phyloP scores from a whole-genome alignment of 2,888 invertebrate species.

The Ochlodes sylvanus region DNA sequence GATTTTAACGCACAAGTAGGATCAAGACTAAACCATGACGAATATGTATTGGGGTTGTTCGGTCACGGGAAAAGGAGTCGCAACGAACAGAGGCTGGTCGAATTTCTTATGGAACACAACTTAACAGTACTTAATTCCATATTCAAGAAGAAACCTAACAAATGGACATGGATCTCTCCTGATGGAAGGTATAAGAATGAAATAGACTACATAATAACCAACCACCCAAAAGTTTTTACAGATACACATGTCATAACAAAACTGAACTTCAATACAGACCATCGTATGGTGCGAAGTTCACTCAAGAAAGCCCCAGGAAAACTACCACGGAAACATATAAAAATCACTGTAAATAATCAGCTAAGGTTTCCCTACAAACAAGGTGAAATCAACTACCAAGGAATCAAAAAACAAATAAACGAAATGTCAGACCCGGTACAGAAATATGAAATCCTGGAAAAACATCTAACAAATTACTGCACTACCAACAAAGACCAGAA shows the following conservation, averaged over 20 bases:
- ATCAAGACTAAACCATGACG: constrained; percentile 19
- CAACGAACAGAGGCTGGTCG: constrained; percentile 33
- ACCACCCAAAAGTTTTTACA: constrained; percentile 26
- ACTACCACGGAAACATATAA: constrained; percentile 10
- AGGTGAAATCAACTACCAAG: no score
- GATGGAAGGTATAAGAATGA: constrained; percentile 29
- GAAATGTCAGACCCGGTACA: neutral
- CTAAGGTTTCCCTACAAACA: neutral
- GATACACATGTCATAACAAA: constrained; percentile 34
- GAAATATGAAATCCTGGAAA: constrained; percentile 11
- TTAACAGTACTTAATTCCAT: constrained; percentile 21
- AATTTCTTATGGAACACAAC: constrained; percentile 40
- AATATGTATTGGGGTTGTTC: constrained; percentile 29
- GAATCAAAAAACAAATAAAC: no score
- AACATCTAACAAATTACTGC: neutral
- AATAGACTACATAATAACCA: constrained; percentile 38
- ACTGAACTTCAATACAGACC: constrained; percentile 36
- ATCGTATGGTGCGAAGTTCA: constrained; percentile 32
- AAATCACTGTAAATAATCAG: neutral
- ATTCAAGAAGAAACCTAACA: constrained; percentile 32
- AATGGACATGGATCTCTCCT: constrained; percentile 41
- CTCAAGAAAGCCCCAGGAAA: constrained; percentile 12
- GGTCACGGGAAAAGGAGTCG: constrained; percentile 36
- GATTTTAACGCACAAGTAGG: neutral
- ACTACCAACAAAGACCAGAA: no score